Evolutionary conservation across 1,140 invertebrate species (phyloP), one percentile per base, ranked within the genome.

Genomic region (Caenorhabditis briggsae): DNA sequence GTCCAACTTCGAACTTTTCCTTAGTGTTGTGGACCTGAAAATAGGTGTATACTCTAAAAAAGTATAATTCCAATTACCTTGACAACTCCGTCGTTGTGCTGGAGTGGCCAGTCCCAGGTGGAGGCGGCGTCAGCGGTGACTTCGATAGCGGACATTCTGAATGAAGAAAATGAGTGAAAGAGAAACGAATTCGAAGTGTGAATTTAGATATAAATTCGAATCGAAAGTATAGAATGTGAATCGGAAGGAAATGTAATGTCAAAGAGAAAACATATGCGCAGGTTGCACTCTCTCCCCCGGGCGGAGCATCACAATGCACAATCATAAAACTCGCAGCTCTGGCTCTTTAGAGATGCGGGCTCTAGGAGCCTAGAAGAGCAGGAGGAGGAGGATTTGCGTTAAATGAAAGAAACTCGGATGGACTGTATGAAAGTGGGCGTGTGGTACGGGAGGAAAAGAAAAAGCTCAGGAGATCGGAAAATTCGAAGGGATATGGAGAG

Each of bases 1-100:
- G 88, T 46, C 88, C 88, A 83, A 88, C 88, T 46, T 88, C 88
- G 87, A 88, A 88, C 65, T 88, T 88, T 53, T 88, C 88, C 83
- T 88, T 88, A 2, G 88, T 88, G 88, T 88, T 88, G 88, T 65
- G 43, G 25, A 88, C 88, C 61, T 86, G 55, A 84, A 84, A n/a
- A 8, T 46, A 2, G 33, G 33, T 33, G 33, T 8, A 46, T 33
- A 20, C 33, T 50, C 16, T 56, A n/a, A 33, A 18, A 0, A 23
- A 14, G 0, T 23, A 8, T 2, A 8, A 11, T 8, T 48, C 2
- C 5, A n/a, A 16, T 56, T 41, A 85, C 84, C 65, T 78, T 85
- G 83, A 88, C 88, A 74, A 88, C 88, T 83, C 88, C 88, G 84
- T 88, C 88, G 65, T 88, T 88, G 88, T 86, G 48, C 55, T 88